A percentile compares a stretch with the other conserved stretches of the same genome.
These are phyloP conservation scores for Rhinogobius similis DNA, from an alignment of 2,113 vertebrate species.

Conservation along the genomic window DNA sequence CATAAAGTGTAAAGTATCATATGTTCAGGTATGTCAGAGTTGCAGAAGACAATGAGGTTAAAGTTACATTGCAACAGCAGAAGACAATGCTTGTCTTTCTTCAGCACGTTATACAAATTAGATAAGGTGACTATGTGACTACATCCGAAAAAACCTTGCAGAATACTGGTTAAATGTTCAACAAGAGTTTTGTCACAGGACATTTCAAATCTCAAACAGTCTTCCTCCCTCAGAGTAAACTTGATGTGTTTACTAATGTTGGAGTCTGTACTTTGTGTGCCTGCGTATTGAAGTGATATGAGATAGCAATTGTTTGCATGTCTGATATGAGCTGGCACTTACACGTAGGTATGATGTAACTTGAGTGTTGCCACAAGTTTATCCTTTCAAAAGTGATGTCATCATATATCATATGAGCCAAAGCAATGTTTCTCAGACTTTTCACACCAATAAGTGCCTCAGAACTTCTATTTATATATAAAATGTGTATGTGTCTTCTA, in stretches of 20 bases:
- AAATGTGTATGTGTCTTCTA: too few species aligned
- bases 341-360: slow-evolving; percentile 14
- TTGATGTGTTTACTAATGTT: slow-evolving; percentile 10
- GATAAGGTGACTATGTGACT: background rate
- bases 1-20: background rate
- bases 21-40: background rate
- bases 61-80: background rate
- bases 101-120: background rate
- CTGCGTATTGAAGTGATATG: slow-evolving; percentile 5
- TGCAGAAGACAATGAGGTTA: background rate
- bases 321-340: slow-evolving; percentile 13
- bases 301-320: slow-evolving; percentile 10
- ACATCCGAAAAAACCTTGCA: background rate
- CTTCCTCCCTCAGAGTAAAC: background rate
- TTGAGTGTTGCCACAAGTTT: background rate
- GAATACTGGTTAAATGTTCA: background rate
- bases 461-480: too few species aligned
- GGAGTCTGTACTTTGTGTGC: background rate
- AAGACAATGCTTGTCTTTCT: background rate
- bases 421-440: background rate
- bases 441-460: too few species aligned
- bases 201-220: background rate
- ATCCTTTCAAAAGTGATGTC: background rate
- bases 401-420: background rate
- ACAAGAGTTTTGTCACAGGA: too few species aligned